Conservation (phyloP, 92 coral and sea anemone genomes). For the Isaurus tuberculatus region DNA sequence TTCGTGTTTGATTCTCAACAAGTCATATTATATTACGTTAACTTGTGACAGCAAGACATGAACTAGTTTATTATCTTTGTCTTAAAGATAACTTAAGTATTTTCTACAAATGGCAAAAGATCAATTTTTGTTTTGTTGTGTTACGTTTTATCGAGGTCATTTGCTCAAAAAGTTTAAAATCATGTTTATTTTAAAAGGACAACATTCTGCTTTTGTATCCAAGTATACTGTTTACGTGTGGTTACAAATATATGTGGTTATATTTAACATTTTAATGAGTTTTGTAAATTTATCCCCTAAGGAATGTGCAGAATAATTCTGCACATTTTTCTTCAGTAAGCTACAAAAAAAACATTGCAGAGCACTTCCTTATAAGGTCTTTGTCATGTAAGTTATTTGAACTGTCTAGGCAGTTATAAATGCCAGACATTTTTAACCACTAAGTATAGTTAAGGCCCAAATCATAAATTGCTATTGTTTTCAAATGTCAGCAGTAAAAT, state of each 20-base stretch:
- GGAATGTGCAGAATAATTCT: background rate
- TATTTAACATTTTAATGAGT: background rate
- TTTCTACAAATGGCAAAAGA: no score
- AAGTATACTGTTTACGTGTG: background rate
- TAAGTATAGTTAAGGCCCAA: background rate
- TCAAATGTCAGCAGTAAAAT: background rate
- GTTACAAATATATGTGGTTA: background rate
- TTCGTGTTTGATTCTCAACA: no score
- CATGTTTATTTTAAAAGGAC: no score
- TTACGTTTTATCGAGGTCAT: no score
- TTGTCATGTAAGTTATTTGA: constrained; percentile 33
- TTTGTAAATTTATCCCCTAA: background rate
- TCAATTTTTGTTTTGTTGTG: no score
- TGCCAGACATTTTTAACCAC: constrained; percentile 18
- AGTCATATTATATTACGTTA: no score
- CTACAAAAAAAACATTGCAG: constrained; percentile 26
- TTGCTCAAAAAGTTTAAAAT: no score
- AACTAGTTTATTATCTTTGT: no score
- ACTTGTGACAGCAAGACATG: no score
- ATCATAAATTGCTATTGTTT: background rate
- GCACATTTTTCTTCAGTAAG: background rate
- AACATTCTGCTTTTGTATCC: no score
- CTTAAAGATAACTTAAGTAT: no score
- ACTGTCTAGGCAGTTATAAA: constrained; percentile 2
- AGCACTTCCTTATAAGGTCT: constrained; percentile 22